Percentiles rank a stretch among this genome's conserved stretches.
Conservation (phyloP, 2,888 invertebrate genomes). For the Aethes cnicana region DNA sequence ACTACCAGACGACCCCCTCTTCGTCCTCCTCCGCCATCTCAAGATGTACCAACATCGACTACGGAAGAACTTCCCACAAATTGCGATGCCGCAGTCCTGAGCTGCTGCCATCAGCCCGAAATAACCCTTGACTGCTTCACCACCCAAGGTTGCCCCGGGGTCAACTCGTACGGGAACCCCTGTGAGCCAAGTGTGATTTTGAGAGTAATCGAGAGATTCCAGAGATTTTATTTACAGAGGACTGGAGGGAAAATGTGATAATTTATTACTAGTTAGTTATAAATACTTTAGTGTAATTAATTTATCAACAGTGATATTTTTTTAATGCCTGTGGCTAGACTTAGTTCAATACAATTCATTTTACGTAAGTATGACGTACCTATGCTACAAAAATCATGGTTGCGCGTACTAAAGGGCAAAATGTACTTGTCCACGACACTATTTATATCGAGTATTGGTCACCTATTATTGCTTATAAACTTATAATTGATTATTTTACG, state of each 20-base stretch:
- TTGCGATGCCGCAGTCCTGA: constrained; percentile 63
- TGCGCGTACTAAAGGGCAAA: too few relatives aligned
- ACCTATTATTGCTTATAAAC: too few relatives aligned
- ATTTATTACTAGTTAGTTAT: neutral
- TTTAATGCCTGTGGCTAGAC: constrained; percentile 1
- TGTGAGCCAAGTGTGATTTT: constrained; percentile 54
- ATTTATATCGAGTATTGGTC: too few relatives aligned
- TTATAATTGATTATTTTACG: too few relatives aligned
- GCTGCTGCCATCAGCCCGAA: constrained; percentile 58
- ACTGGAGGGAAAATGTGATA: constrained; percentile 38
- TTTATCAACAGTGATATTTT: constrained; percentile 14
- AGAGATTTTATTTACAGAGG: constrained; percentile 52
- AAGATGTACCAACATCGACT: neutral
- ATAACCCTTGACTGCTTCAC: constrained; percentile 60
- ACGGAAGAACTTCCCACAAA: constrained; percentile 40
- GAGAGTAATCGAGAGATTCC: constrained; percentile 54
- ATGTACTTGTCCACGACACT: too few relatives aligned
- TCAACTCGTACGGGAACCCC: constrained; percentile 57
- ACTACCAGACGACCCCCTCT: constrained; percentile 58
- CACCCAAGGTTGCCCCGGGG: constrained; percentile 68
- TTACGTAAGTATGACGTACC: too few relatives aligned
- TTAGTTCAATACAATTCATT: too few relatives aligned
- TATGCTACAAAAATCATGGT: neutral
- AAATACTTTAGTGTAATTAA: constrained; percentile 12
- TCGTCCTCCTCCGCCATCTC: constrained; percentile 59